Evolutionary conservation across 2,113 vertebrate species (phyloP).

Genomic region (Chrysemys picta): DNA sequence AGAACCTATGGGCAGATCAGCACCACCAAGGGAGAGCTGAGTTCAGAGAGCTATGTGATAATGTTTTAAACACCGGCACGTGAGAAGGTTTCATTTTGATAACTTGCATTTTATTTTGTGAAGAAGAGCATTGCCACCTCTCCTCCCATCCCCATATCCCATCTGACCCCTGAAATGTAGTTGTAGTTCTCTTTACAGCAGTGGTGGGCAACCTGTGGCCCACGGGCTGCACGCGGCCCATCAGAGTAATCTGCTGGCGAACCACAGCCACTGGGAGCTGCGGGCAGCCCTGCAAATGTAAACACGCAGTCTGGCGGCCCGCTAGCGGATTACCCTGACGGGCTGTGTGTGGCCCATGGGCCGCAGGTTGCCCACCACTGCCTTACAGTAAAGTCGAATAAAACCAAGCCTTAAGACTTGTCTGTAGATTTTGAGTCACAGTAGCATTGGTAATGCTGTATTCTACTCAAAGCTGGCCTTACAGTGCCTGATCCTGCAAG

Average conservation of each 20-base stretch:
- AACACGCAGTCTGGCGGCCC: too few species aligned
- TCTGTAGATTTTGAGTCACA: not conserved
- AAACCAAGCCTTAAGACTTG: not conserved
- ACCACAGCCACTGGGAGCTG: too few species aligned
- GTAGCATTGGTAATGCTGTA: not conserved
- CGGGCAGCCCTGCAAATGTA: too few species aligned
- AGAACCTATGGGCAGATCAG: not conserved
- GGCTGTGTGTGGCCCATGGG: too few species aligned
- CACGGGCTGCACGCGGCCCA: too few species aligned
- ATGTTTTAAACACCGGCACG: not conserved
- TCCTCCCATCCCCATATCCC: not conserved
- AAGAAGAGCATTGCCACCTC: not conserved
- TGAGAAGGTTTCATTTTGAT: not conserved
- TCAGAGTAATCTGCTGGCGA: too few species aligned
- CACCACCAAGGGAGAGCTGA: not conserved
- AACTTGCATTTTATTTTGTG: conserved; percentile 33
- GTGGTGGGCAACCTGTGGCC: not conserved
- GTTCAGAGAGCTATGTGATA: not conserved
- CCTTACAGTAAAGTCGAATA: not conserved
- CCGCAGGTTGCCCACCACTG: too few species aligned
- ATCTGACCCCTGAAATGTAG: accelerated
- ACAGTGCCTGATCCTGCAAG: not conserved
- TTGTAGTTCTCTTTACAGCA: not conserved
- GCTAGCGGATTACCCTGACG: too few species aligned
- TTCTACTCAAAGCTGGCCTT: not conserved